Conservation (phyloP, 2,113 vertebrate genomes). For the Cyprinodon brontotheroides region DNA sequence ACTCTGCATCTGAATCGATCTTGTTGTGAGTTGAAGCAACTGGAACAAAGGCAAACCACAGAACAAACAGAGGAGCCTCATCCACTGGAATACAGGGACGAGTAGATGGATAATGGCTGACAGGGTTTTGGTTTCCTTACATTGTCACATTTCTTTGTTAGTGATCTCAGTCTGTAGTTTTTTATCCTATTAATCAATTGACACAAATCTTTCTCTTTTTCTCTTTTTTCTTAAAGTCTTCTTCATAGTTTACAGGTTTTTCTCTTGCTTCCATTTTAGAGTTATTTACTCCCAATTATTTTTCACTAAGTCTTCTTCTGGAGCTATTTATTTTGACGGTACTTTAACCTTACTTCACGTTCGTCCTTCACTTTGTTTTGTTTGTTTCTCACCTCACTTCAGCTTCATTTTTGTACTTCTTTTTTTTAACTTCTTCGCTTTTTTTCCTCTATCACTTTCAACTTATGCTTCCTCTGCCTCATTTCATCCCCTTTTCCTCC, state of each 20-base stretch:
- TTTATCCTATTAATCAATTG: neutral
- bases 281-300: slow-evolving; percentile 2
- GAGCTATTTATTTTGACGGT: neutral
- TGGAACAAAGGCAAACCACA: neutral
- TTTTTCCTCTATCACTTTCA: neutral
- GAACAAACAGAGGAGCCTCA: neutral
- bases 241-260: neutral
- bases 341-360: neutral
- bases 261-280: neutral
- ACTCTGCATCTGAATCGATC: neutral
- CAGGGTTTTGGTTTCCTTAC: neutral
- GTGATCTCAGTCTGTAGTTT: neutral
- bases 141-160: slow-evolving; percentile 8
- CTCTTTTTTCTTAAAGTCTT: neutral
- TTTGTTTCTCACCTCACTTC: neutral
- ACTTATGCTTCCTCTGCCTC: neutral
- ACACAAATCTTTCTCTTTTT: neutral
- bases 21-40: neutral
- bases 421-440: neutral
- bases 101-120: neutral
- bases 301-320: neutral
- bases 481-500: slow-evolving; percentile 6
- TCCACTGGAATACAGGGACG: neutral
- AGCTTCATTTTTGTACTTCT: slow-evolving; percentile 14
- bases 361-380: neutral